Conservation (phyloP, 2,888 invertebrate species). For the Nezara viridula region DNA sequence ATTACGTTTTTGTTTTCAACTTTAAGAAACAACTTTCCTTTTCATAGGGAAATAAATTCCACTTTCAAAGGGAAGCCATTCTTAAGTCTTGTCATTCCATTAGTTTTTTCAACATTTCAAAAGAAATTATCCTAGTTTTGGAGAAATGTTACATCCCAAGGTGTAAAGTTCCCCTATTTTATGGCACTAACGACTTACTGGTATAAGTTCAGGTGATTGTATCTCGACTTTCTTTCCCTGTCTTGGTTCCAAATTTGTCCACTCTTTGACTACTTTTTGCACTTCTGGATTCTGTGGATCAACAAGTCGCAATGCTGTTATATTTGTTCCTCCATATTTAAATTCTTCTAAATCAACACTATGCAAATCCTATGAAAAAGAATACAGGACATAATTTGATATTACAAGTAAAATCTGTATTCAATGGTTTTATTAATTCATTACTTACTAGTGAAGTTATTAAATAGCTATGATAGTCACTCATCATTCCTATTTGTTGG, state of each 20-base stretch:
- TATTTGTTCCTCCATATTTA: conserved; percentile 94
- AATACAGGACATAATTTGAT: neutral
- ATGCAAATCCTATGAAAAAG: conserved; percentile 83
- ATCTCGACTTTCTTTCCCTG: conserved; percentile 76
- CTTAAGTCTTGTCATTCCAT: too few species aligned
- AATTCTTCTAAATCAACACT: conserved; percentile 94
- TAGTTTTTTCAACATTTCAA: too few species aligned
- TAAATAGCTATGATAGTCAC: conserved; percentile 93
- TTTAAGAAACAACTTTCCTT: too few species aligned
- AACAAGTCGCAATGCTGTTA: conserved; percentile 91
- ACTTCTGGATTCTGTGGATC: conserved; percentile 87
- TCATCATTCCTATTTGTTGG: conserved; percentile 97
- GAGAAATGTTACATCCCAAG: too few species aligned
- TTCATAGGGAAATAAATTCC: too few species aligned
- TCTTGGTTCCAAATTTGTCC: conserved; percentile 83
- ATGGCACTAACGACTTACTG: conserved; percentile 53
- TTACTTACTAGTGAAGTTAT: conserved; percentile 87
- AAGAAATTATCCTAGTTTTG: too few species aligned
- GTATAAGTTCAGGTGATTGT: conserved; percentile 63
- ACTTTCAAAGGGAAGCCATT: too few species aligned
- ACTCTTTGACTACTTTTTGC: conserved; percentile 82
- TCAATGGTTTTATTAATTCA: neutral
- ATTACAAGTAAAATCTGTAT: neutral
- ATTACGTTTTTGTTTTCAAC: too few species aligned
- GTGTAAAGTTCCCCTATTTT: too few species aligned